Conservation (phyloP, 2,797 vertebrate genomes). For the Octomys mimax region DNA sequence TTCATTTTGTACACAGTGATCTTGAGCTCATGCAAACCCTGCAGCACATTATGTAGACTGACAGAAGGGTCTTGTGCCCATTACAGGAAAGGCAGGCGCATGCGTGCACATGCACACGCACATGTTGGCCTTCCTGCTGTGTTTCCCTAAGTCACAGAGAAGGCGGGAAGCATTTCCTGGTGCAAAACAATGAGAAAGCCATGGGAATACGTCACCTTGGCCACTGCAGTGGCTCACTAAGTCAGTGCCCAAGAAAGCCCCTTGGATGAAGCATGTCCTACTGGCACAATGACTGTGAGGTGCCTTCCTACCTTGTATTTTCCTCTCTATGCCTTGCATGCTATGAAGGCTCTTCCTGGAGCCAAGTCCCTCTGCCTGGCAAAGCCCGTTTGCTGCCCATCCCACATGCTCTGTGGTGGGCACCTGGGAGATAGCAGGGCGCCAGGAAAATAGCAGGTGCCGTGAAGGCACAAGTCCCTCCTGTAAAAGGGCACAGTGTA, state of each 20-base stretch:
- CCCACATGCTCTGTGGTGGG: no score
- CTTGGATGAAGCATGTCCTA: accelerated
- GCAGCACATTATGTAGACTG: not conserved
- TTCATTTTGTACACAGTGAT: not conserved
- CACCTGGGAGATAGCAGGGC: not conserved
- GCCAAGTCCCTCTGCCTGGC: not conserved
- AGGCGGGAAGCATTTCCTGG: no score
- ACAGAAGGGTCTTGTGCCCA: not conserved
- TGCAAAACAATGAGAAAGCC: not conserved
- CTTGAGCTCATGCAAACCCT: not conserved
- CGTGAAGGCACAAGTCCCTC: not conserved
- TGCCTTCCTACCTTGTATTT: accelerated
- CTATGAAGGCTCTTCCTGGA: not conserved
- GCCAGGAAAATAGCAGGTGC: not conserved
- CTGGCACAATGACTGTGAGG: not conserved
- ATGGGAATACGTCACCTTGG: not conserved
- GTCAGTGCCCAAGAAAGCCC: not conserved
- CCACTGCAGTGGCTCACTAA: accelerated
- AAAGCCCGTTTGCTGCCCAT: not conserved
- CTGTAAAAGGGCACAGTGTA: no score
- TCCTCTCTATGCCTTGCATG: not conserved
- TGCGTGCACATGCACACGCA: no score
- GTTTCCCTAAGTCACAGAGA: not conserved
- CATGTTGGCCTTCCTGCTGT: not conserved
- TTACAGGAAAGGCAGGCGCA: not conserved